Percentiles rank a stretch among this genome's conserved stretches.
Evolutionary conservation across 2,888 invertebrate genomes (phyloP).

Genomic region (Ferdinandea cuprea): DNA sequence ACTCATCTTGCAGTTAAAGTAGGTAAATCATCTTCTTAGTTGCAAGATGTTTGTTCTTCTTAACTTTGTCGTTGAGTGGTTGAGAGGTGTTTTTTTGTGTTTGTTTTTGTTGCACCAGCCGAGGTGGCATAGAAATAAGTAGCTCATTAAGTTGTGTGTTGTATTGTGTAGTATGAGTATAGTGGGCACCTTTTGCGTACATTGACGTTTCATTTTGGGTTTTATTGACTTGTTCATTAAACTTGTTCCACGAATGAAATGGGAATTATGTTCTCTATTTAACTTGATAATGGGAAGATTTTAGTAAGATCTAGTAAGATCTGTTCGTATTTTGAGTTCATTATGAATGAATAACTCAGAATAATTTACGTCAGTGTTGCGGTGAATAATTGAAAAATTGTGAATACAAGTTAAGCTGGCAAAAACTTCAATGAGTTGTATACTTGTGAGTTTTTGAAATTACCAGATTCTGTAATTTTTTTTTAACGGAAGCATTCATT

Average conservation of each 20-base stretch:
- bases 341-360: no score
- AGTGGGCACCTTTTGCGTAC: conserved; percentile 58
- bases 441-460: no score
- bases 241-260: conserved; percentile 36
- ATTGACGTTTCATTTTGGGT: conserved; percentile 67
- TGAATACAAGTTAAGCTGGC: no score
- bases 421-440: no score
- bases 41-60: conserved; percentile 63
- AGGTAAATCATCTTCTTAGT: conserved; percentile 67
- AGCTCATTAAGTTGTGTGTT: conserved; percentile 66
- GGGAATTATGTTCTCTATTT: conserved; percentile 6
- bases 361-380: no score
- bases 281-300: neutral
- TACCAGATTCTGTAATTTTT: no score
- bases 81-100: conserved; percentile 12
- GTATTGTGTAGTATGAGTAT: conserved; percentile 18
- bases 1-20: conserved; percentile 58
- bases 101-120: conserved; percentile 3
- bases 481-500: no score
- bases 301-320: no score
- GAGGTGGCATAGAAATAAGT: conserved; percentile 60
- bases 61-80: conserved; percentile 52
- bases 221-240: conserved; percentile 28
- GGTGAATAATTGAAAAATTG: no score
- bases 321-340: no score